phyloP scores from a whole-genome alignment of 2,888 invertebrate species.

The Nomada ferruginata region DNA sequence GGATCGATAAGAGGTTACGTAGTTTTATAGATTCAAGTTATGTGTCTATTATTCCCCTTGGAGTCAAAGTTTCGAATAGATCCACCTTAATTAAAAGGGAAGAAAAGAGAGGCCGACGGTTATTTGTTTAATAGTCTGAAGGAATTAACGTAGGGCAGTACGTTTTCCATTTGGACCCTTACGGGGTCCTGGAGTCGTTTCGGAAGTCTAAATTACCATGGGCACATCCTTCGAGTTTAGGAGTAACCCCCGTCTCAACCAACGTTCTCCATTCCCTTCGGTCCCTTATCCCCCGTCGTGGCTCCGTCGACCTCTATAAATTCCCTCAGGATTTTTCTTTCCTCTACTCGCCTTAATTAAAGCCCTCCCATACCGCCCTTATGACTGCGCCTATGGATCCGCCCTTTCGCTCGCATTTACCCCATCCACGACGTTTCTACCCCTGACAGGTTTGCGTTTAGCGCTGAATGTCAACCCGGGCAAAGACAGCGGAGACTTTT shows the following conservation, averaged over 20 bases:
- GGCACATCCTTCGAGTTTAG: slow-evolving; percentile 77
- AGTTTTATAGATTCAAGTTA: no score
- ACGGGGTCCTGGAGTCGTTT: slow-evolving; percentile 73
- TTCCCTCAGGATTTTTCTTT: slow-evolving; percentile 83
- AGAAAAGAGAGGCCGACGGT: slow-evolving; percentile 38
- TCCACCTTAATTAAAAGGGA: slow-evolving; percentile 2
- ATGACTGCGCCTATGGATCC: slow-evolving; percentile 72
- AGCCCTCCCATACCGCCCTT: slow-evolving; percentile 79
- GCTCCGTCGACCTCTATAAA: slow-evolving; percentile 81
- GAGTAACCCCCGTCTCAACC: slow-evolving; percentile 67
- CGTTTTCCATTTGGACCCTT: slow-evolving; percentile 79
- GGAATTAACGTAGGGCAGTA: slow-evolving; percentile 77
- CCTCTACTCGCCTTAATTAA: slow-evolving; percentile 83
- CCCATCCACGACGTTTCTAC: slow-evolving; percentile 51
- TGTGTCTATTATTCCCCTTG: no score
- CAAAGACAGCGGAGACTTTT: slow-evolving; percentile 35
- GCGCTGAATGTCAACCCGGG: slow-evolving; percentile 49
- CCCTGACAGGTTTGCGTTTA: slow-evolving; percentile 60
- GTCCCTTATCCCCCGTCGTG: slow-evolving; percentile 65
- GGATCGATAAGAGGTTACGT: no score
- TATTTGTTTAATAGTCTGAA: slow-evolving; percentile 75
- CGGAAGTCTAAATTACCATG: slow-evolving; percentile 76
- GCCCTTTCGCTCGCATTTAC: slow-evolving; percentile 69
- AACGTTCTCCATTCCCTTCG: slow-evolving; percentile 71
- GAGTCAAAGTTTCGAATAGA: background rate